These are phyloP conservation scores for Phytoseiulus persimilis DNA, from an alignment of 2,888 invertebrate genomes.

Conservation along the genomic window DNA sequence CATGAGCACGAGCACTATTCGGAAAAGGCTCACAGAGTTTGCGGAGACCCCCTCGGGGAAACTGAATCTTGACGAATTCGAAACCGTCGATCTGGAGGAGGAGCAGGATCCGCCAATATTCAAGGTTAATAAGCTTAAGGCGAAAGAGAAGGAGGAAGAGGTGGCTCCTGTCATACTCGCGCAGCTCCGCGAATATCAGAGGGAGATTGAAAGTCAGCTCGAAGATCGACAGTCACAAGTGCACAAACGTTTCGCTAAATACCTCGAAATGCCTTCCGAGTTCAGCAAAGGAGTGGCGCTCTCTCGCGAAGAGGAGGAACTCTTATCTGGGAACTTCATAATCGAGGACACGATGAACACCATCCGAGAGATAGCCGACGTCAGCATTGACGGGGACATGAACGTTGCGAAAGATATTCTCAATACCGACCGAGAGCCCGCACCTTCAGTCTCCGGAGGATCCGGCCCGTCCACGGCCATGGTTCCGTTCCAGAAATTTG, in stretches of 20 bases:
- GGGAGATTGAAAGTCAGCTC: slow-evolving; percentile 72
- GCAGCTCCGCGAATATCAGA: slow-evolving; percentile 46
- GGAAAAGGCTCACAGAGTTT: slow-evolving; percentile 84
- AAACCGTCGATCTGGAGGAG: slow-evolving; percentile 88
- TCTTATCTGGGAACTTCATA: slow-evolving; percentile 41
- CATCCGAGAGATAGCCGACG: slow-evolving; percentile 37
- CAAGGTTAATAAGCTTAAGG: slow-evolving; percentile 77
- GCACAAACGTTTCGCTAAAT: slow-evolving; percentile 27
- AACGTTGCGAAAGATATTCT: background rate
- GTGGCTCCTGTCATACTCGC: slow-evolving; percentile 8
- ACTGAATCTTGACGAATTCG: slow-evolving; percentile 89
- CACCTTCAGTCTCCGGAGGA: background rate
- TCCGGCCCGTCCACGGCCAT: background rate
- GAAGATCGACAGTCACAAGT: slow-evolving; percentile 53
- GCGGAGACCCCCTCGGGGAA: slow-evolving; percentile 92
- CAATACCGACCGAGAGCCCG: background rate
- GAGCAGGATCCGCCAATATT: slow-evolving; percentile 94
- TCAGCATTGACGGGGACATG: background rate
- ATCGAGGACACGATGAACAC: slow-evolving; percentile 42
- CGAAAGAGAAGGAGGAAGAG: slow-evolving; percentile 56
- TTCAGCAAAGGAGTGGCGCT: slow-evolving; percentile 33
- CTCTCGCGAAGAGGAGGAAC: slow-evolving; percentile 41
- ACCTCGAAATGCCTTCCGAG: slow-evolving; percentile 30
- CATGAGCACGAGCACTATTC: slow-evolving; percentile 83
- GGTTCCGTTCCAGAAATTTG: slow-evolving; percentile 7